A percentile compares a stretch with the other conserved stretches of the same genome.
These are phyloP conservation scores for Epistrophella euchroma DNA, from an alignment of 2,888 invertebrate species.

Conservation along the genomic window DNA sequence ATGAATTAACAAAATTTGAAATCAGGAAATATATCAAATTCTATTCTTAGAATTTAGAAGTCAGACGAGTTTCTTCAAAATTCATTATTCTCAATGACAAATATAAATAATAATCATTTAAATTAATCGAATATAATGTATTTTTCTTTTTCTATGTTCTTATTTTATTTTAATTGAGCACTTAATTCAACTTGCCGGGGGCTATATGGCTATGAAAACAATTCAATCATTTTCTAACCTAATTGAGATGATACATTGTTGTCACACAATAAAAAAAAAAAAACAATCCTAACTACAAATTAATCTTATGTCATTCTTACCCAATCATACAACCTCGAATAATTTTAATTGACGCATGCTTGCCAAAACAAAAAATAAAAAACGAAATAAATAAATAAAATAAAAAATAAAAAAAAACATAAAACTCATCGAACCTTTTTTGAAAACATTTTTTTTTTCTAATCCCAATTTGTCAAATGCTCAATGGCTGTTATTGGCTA, in stretches of 20 bases:
- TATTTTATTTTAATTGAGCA: slow-evolving; percentile 9
- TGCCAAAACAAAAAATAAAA: slow-evolving; percentile 14
- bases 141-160: background rate
- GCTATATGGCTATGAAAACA: background rate
- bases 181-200: slow-evolving; percentile 3
- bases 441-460: slow-evolving; percentile 41
- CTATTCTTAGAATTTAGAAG: too few species aligned
- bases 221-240: slow-evolving; percentile 31
- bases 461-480: slow-evolving; percentile 66
- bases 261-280: background rate
- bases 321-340: slow-evolving; percentile 34
- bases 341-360: slow-evolving; percentile 37
- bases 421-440: slow-evolving; percentile 47
- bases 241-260: slow-evolving; percentile 35
- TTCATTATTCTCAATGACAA: background rate
- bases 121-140: background rate
- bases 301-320: slow-evolving; percentile 35
- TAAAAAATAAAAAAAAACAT: background rate
- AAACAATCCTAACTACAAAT: slow-evolving; percentile 19
- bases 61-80: too few species aligned
- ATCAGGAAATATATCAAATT: too few species aligned
- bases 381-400: background rate
- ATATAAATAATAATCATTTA: background rate
- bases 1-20: too few species aligned
- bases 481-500: slow-evolving; percentile 58